Conservation (phyloP, 2,113 vertebrate genomes). For the Thymallus thymallus region DNA sequence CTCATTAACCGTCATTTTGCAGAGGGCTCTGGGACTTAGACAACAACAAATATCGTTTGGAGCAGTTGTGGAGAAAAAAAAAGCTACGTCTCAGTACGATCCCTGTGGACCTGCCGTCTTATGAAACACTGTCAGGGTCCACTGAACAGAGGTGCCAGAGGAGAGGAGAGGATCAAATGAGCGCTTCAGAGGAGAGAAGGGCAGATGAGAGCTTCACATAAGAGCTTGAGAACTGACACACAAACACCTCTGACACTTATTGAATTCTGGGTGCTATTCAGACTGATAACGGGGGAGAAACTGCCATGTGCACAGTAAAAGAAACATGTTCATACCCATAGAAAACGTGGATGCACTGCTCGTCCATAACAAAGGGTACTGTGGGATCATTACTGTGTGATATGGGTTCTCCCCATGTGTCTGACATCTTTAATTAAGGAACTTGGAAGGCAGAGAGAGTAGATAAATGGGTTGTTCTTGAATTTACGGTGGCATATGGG, state of each 20-base stretch:
- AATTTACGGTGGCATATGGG: too few species aligned
- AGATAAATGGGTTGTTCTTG: too few species aligned
- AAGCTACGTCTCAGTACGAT: conserved; percentile 40
- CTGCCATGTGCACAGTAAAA: too few species aligned
- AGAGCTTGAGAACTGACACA: conserved; percentile 10
- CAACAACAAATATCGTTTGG: not conserved
- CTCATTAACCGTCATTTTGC: conserved; percentile 45
- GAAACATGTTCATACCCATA: too few species aligned
- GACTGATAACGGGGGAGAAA: conserved; percentile 39
- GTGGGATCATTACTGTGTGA: too few species aligned
- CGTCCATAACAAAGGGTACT: too few species aligned
- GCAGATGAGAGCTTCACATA: not conserved
- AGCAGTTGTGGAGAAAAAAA: conserved; percentile 34
- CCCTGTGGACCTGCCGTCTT: conserved; percentile 51
- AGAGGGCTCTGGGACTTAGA: conserved; percentile 36
- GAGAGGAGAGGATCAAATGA: conserved; percentile 12
- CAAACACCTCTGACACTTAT: conserved; percentile 54
- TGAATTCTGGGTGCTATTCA: conserved; percentile 49
- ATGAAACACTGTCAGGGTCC: conserved; percentile 62
- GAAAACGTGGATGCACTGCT: too few species aligned
- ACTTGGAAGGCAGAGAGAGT: not conserved
- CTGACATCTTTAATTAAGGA: not conserved
- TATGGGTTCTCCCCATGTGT: not conserved
- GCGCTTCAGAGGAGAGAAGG: not conserved
- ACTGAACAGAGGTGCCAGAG: conserved; percentile 61